phyloP scores from a whole-genome alignment of 2,797 vertebrate genomes.

The Xenops minutus region DNA sequence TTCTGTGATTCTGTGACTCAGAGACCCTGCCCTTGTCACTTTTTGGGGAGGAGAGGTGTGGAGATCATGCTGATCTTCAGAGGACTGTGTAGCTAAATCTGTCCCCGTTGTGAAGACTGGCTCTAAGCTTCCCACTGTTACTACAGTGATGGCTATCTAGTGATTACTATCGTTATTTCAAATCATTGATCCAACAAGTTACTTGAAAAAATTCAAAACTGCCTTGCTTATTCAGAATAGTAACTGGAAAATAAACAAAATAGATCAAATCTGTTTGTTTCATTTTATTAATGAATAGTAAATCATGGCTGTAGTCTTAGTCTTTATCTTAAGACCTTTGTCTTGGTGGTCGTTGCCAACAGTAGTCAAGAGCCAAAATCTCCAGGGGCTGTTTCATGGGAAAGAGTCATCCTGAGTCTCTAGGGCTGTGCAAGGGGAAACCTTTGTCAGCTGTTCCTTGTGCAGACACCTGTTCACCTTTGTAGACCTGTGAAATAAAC shows the following conservation, averaged over 20 bases:
- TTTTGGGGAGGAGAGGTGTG: not conserved
- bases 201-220: not conserved
- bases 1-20: not conserved
- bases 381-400: not conserved
- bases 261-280: not conserved
- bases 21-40: not conserved
- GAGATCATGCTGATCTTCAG: not conserved
- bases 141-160: fast-evolving
- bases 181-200: not conserved
- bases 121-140: not conserved
- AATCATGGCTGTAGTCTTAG: not conserved
- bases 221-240: not conserved
- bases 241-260: not conserved
- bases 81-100: not conserved
- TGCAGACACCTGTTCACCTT: not conserved
- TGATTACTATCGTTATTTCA: not conserved
- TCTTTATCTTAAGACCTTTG: not conserved
- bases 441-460: not conserved
- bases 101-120: too few relatives aligned
- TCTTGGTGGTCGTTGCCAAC: not conserved
- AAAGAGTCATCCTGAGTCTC: not conserved
- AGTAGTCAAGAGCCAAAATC: not conserved
- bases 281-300: slow-evolving; percentile 29
- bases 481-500: not conserved
- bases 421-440: not conserved